Conservation (phyloP, 2,113 vertebrate species). For the Dasypus novemcinctus region DNA sequence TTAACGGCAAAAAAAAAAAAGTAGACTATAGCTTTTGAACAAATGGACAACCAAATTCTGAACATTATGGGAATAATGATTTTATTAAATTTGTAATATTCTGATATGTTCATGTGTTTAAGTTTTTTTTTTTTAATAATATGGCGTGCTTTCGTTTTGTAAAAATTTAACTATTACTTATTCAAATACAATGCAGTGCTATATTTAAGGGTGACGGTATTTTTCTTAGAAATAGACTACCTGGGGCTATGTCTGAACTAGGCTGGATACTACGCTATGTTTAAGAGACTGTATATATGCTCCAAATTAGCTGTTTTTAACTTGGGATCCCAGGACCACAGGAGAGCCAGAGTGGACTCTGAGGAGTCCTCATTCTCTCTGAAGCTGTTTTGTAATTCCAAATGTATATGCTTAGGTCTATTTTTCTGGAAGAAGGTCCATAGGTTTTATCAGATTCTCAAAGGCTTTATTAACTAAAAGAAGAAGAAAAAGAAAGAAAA, state of each 20-base stretch:
- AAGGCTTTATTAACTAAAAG: not conserved
- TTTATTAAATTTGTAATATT: slow-evolving; percentile 47
- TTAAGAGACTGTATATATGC: not conserved
- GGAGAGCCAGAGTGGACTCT: not conserved
- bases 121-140: not conserved
- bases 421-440: not conserved
- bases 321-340: not conserved
- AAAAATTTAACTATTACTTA: slow-evolving; percentile 13
- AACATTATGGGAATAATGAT: not conserved
- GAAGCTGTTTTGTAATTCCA: not conserved
- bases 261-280: not conserved
- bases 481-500: not conserved
- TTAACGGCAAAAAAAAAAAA: not conserved
- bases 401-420: not conserved
- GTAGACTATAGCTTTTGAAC: not conserved
- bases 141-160: not conserved
- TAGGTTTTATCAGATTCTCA: not conserved
- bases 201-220: not conserved
- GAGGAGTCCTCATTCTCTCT: not conserved
- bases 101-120: not conserved
- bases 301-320: slow-evolving; percentile 26
- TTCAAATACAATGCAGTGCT: not conserved
- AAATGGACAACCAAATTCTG: slow-evolving; percentile 25
- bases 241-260: not conserved
- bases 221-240: not conserved